A percentile compares a stretch with the other conserved stretches of the same genome.
These are phyloP conservation scores for Talpa occidentalis DNA, from an alignment of 2,113 vertebrate species.

Conservation along the genomic window DNA sequence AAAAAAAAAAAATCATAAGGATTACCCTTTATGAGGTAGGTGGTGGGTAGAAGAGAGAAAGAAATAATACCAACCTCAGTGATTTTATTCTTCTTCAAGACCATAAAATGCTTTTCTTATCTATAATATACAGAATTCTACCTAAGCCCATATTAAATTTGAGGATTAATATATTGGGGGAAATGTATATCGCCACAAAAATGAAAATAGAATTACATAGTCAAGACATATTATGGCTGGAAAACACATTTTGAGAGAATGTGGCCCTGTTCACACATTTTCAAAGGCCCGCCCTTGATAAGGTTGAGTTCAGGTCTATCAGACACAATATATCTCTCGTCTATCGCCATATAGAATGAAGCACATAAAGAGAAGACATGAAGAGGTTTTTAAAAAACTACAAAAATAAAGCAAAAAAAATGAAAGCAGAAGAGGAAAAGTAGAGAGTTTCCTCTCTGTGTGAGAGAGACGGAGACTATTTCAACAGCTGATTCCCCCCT, in stretches of 20 bases:
- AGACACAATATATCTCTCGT: constrained; percentile 85
- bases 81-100: constrained; percentile 46
- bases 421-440: constrained; percentile 83
- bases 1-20: not conserved
- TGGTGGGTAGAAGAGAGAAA: not conserved
- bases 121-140: constrained; percentile 75
- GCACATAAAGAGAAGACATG: constrained; percentile 68
- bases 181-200: constrained; percentile 80
- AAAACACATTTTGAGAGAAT: constrained; percentile 85
- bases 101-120: constrained; percentile 78
- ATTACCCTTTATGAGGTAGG: not conserved
- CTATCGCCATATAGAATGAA: constrained; percentile 85
- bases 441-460: constrained; percentile 79
- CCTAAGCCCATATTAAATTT: constrained; percentile 46
- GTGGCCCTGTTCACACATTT: constrained; percentile 84
- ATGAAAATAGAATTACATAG: constrained; percentile 83
- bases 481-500: constrained; percentile 86
- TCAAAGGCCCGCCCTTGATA: constrained; percentile 84
- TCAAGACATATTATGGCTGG: constrained; percentile 83
- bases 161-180: constrained; percentile 78
- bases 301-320: constrained; percentile 82
- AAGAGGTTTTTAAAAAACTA: not conserved
- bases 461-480: constrained; percentile 82
- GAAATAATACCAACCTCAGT: not conserved
- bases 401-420: constrained; percentile 71